Conservation (phyloP, 2,797 vertebrate genomes). For the Lophius americanus region DNA sequence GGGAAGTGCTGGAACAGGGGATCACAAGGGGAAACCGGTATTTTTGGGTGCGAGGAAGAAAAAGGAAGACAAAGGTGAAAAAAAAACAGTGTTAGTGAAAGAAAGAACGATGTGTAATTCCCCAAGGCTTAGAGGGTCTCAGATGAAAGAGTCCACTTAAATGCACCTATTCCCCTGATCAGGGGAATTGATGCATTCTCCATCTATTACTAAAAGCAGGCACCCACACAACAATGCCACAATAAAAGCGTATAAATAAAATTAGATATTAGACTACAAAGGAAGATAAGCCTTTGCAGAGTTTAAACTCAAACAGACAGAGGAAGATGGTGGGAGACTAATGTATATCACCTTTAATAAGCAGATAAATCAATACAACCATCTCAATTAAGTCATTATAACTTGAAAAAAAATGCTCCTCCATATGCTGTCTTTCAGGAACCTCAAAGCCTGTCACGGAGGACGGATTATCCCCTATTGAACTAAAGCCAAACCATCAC, state of each 20-base stretch:
- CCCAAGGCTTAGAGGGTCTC: conserved; percentile 53
- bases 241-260: conserved; percentile 6
- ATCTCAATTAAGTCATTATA: too few species aligned
- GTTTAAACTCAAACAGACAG: conserved; percentile 4
- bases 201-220: conserved; percentile 27
- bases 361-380: conserved; percentile 5
- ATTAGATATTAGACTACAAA: conserved; percentile 12
- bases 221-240: conserved; percentile 6
- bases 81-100: conserved; percentile 27
- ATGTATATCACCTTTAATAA: background rate
- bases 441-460: background rate
- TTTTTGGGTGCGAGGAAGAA: conserved; percentile 17
- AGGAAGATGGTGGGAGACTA: background rate
- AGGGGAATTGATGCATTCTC: conserved; percentile 40
- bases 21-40: conserved; percentile 55
- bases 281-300: background rate
- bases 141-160: conserved; percentile 71
- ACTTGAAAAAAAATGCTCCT: background rate
- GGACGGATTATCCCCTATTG: conserved; percentile 28
- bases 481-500: background rate
- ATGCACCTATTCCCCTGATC: conserved; percentile 7
- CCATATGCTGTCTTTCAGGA: background rate
- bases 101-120: conserved; percentile 58
- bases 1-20: conserved; percentile 22
- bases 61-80: conserved; percentile 3